Base-by-base conservation (phyloP, 2,888 invertebrate species). In the Phyllotreta striolata region DNA sequence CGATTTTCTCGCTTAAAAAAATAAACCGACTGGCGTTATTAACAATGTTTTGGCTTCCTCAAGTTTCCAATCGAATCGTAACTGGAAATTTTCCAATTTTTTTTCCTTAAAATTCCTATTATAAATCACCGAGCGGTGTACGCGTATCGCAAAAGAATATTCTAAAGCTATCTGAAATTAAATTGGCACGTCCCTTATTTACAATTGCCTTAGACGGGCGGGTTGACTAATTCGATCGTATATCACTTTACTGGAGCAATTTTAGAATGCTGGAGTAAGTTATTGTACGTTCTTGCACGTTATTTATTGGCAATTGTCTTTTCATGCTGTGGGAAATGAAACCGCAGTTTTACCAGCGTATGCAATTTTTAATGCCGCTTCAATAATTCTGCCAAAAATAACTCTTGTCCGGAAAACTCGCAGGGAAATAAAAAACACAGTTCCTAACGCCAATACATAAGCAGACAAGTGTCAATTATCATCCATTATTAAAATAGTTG, bases 201-300 rank as follows among this genome's bases (percentile, higher is more conserved):
- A 52, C 52, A 52, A 52, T 52, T 52, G 52, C 14, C 37, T 52
- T 52, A 52, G 52, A 52, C 39, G 8, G 55, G 13, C 34, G 55
- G 24, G 24, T 24, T 55, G 55, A 55, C 55, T 41, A 55, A 55
- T 55, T 55, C 14, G 55, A 55, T 12, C 34, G 34, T 55, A 55
- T 55, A 55, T 55, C 55, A 55, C 55, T 55, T 55, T 55, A 41
- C 55, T 56, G 38, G 56, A 38, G 56, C 56, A 56, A 56, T 56
- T 56, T 56, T 56, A 56, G 56, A 44, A 56, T 44, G 44, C 41
- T 44, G 44, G 41, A 56, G 37, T 56, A 56, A 44, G 56, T 56
- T 56, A 56, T 56, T 13, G 56, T 14, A 44, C 13, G 13, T 38
- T 55, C 55, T 56, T 56, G 35, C n/a, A 44, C 56, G 56, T 56